Percentiles rank a stretch among this genome's conserved stretches.
These are phyloP conservation scores for Neocrepidodera transversa DNA, from an alignment of 2,888 invertebrate species.

Conservation along the genomic window DNA sequence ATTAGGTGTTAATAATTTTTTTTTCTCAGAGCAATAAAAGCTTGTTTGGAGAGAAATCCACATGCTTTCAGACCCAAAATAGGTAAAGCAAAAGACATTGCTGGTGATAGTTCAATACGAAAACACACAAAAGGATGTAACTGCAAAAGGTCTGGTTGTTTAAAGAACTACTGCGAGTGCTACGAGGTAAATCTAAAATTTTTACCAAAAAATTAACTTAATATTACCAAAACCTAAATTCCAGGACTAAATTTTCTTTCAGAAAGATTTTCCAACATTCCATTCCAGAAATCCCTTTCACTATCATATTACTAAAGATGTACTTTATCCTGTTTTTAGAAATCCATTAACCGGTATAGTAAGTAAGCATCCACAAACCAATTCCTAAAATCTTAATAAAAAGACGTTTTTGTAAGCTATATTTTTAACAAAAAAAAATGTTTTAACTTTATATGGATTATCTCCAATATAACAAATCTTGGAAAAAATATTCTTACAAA, in stretches of 20 bases:
- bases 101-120: conserved; percentile 77
- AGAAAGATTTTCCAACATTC: conserved; percentile 1
- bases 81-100: conserved; percentile 75
- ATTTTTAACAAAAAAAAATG: too few species aligned
- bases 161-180: conserved; percentile 99
- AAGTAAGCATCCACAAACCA: conserved; percentile 16
- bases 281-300: conserved; percentile 7
- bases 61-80: conserved; percentile 99
- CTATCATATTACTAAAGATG: conserved; percentile 3
- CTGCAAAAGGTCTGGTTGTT: conserved; percentile 96
- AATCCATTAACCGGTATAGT: conserved; percentile 11
- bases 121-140: conserved; percentile 98
- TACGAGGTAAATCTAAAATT: conserved; percentile 80
- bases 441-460: too few species aligned
- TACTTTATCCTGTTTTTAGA: conserved; percentile 1
- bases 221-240: background rate
- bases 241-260: background rate
- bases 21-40: conserved; percentile 81
- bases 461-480: too few species aligned
- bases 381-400: background rate
- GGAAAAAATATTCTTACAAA: too few species aligned
- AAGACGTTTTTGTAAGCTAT: background rate
- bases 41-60: conserved; percentile 95
- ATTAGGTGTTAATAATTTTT: too few species aligned
- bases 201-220: too few species aligned